Conservation (phyloP, 2,888 invertebrate genomes). For the Meiosimyza decipiens region DNA sequence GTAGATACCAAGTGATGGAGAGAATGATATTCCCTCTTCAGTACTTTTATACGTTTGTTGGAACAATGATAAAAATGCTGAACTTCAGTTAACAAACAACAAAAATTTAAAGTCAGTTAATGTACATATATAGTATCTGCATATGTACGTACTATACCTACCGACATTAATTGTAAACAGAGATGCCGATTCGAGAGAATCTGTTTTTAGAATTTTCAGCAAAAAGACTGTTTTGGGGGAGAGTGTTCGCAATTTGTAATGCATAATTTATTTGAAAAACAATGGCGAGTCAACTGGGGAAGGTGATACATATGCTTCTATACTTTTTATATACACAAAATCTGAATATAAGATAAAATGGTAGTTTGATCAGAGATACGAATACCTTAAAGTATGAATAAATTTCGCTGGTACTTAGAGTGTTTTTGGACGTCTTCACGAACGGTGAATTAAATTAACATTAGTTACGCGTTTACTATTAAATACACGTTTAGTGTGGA, state of each 20-base stretch:
- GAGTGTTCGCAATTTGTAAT: slow-evolving; percentile 5
- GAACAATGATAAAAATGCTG: slow-evolving; percentile 21
- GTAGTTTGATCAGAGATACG: neutral
- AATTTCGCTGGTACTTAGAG: neutral
- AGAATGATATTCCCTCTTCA: too few species aligned
- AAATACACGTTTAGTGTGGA: too few species aligned
- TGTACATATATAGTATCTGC: too few species aligned
- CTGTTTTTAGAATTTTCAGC: neutral
- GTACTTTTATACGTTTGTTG: neutral
- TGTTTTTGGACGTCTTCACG: neutral
- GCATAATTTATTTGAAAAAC: slow-evolving; percentile 21
- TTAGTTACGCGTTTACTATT: too few species aligned
- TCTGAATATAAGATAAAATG: slow-evolving; percentile 8
- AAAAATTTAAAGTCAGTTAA: too few species aligned
- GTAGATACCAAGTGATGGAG: too few species aligned
- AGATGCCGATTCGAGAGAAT: neutral
- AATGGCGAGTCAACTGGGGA: neutral
- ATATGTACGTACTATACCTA: neutral
- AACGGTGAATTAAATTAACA: neutral
- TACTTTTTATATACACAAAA: neutral
- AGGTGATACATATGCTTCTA: slow-evolving; percentile 14
- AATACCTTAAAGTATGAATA: slow-evolving; percentile 2
- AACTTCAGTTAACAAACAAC: neutral
- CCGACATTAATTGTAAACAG: neutral
- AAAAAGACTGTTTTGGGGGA: neutral